Conservation (phyloP, 2,888 invertebrate genomes). For the Parochlus steinenii region DNA sequence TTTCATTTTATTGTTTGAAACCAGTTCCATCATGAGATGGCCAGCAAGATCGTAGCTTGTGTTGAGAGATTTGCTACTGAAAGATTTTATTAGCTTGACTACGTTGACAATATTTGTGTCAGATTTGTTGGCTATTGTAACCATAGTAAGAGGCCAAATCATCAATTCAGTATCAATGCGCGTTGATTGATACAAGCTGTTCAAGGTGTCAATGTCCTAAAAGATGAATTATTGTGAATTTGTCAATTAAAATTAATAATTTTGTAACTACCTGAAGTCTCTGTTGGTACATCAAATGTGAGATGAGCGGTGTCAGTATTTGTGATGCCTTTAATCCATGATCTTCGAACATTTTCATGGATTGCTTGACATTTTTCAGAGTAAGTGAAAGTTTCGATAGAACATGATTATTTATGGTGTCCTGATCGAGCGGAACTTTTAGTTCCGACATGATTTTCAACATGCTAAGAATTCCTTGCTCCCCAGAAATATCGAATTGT, state of each 20-base stretch:
- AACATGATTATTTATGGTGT: slow-evolving; percentile 37
- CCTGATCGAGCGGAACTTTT: slow-evolving; percentile 37
- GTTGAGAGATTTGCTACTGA: slow-evolving; percentile 29
- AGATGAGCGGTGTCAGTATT: slow-evolving; percentile 20
- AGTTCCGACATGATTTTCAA: slow-evolving; percentile 36
- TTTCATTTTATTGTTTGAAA: slow-evolving; percentile 30
- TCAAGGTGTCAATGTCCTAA: too few species aligned
- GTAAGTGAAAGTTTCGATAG: slow-evolving; percentile 31
- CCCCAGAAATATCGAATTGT: slow-evolving; percentile 33
- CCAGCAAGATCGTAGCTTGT: slow-evolving; percentile 38
- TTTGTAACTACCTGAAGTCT: slow-evolving; percentile 19
- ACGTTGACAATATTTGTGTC: slow-evolving; percentile 33
- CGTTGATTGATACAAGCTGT: slow-evolving; percentile 31
- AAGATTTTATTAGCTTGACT: slow-evolving; percentile 32
- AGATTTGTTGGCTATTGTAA: slow-evolving; percentile 28
- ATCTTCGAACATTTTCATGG: slow-evolving; percentile 21
- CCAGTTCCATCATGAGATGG: slow-evolving; percentile 34
- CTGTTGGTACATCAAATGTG: slow-evolving; percentile 21
- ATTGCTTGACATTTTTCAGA: slow-evolving; percentile 20
- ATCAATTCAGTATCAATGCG: slow-evolving; percentile 34
- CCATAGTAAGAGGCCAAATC: slow-evolving; percentile 31
- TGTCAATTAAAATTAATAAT: too few species aligned
- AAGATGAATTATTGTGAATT: too few species aligned
- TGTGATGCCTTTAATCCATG: slow-evolving; percentile 21
- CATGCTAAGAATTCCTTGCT: slow-evolving; percentile 34